Percentiles rank a stretch among this genome's conserved stretches.
Evolutionary conservation across 2,113 vertebrate species (phyloP).

Genomic region (Clupea harengus): DNA sequence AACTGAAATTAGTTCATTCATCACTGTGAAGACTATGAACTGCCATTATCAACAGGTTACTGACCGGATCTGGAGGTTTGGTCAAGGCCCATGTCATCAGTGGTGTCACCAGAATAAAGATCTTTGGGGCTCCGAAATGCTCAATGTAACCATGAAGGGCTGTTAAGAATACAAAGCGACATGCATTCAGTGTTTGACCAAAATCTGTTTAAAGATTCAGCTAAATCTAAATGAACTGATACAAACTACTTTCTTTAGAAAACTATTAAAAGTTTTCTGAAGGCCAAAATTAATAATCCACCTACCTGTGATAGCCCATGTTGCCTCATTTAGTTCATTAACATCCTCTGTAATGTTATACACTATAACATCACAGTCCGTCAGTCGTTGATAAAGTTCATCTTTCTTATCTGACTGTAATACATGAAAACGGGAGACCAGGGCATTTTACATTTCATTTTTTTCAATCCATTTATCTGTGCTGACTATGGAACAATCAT

Average conservation of each 20-base stretch:
- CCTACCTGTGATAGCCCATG: slow-evolving; percentile 84
- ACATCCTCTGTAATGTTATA: slow-evolving; percentile 87
- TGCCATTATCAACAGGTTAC: slow-evolving; percentile 43
- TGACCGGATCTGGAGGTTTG: slow-evolving; percentile 78
- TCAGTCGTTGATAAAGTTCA: slow-evolving; percentile 71
- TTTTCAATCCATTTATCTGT: neutral
- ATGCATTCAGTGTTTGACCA: neutral
- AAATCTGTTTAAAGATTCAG: neutral
- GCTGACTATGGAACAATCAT: too few relatives aligned
- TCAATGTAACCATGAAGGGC: slow-evolving; percentile 73
- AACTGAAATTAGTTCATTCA: neutral
- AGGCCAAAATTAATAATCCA: slow-evolving; percentile 18
- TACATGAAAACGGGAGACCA: slow-evolving; percentile 15
- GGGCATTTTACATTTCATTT: neutral
- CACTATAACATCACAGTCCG: slow-evolving; percentile 84
- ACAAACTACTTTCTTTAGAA: neutral
- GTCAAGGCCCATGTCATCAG: slow-evolving; percentile 89
- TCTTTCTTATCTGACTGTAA: slow-evolving; percentile 65
- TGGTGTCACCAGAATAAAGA: slow-evolving; percentile 89
- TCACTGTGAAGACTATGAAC: neutral
- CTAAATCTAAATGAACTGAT: neutral
- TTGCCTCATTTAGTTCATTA: slow-evolving; percentile 79
- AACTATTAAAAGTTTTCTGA: neutral
- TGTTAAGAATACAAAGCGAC: slow-evolving; percentile 25
- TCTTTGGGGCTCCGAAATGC: slow-evolving; percentile 75